Conservation (phyloP, 2,797 vertebrate species). For the Nasua narica region DNA sequence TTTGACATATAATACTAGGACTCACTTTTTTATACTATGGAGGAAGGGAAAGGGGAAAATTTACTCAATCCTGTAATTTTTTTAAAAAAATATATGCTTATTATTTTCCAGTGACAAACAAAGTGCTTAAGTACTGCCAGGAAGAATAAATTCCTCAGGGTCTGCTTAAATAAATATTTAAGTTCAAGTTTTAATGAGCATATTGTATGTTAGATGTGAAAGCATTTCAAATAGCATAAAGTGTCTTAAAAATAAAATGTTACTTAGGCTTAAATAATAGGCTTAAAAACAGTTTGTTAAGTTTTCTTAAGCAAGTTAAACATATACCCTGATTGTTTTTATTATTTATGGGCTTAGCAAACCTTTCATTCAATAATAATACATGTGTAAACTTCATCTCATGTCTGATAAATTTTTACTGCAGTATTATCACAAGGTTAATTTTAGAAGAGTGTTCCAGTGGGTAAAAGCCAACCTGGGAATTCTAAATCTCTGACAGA, state of each 20-base stretch:
- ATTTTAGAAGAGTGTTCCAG: constrained; percentile 28
- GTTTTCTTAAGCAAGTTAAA: constrained; percentile 19
- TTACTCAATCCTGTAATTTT: not conserved
- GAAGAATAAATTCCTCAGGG: not conserved
- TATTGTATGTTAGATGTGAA: not conserved
- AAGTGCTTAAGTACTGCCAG: not conserved
- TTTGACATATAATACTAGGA: not conserved
- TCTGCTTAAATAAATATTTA: constrained; percentile 14
- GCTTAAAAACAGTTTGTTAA: constrained; percentile 14
- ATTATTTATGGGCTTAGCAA: constrained; percentile 20
- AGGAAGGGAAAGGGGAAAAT: not conserved
- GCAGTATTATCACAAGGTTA: constrained; percentile 38
- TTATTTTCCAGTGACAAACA: constrained; percentile 48
- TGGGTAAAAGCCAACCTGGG: not conserved
- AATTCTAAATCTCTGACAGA: constrained; percentile 14
- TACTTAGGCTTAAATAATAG: not conserved
- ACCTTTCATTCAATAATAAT: not conserved
- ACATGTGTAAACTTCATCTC: not conserved
- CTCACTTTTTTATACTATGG: not conserved
- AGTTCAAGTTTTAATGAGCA: constrained; percentile 21
- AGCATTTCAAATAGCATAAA: constrained; percentile 35
- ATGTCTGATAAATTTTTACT: constrained; percentile 35
- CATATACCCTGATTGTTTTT: constrained; percentile 14
- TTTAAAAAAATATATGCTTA: not conserved
- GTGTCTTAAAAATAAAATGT: constrained; percentile 50